Evolutionary conservation across 2,888 invertebrate species (phyloP), one percentile per base, ranked within the genome.

Genomic region (Julus scanicus): DNA sequence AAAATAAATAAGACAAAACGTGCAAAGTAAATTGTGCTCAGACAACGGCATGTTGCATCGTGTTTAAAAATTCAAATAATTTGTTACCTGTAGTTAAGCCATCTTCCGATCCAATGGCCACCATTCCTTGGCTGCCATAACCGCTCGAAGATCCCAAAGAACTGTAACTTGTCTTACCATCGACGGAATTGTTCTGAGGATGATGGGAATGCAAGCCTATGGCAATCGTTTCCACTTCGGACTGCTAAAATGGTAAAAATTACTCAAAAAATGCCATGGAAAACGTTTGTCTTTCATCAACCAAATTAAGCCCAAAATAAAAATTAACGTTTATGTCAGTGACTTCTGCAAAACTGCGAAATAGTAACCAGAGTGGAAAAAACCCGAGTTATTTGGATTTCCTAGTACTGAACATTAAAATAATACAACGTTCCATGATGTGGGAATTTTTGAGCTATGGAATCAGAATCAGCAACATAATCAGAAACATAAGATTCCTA

Each of bases 141-240:
- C 95, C 95, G 90, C 95, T 95, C 48, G 95, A 95, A 0, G 95
- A 95, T 90, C 95, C 95, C 87, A 95, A 92, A 0, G 95, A 95
- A 20, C 95, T 95, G 91, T 95, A 95, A 90, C 95, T 95, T 29
- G 95, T 95, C 91, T 95, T 95, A 91, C 95, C 89, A 48, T 89
- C 90, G 40, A 48, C 48, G 17, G 86, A 63, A 20, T 63, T 63
- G 63, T 53, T 13, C 17, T 53, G 53, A 13, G 13, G 53, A 40
- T 86, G 48, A 20, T 44, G 86, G 48, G 48, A 44, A 37, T 86
- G 53, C 86, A 86, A 49, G 6, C 29, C 20, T 49, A 44, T 86
- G 86, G 49, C 29, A n/a, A 63, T 63, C 20, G 63, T 63, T 20
- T 63, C 63, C 1, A n/a, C 4, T 6, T 63, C 63, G 20, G 63